phyloP scores from a whole-genome alignment of 2,888 invertebrate species.

The Caenorhabditis macrosperma region DNA sequence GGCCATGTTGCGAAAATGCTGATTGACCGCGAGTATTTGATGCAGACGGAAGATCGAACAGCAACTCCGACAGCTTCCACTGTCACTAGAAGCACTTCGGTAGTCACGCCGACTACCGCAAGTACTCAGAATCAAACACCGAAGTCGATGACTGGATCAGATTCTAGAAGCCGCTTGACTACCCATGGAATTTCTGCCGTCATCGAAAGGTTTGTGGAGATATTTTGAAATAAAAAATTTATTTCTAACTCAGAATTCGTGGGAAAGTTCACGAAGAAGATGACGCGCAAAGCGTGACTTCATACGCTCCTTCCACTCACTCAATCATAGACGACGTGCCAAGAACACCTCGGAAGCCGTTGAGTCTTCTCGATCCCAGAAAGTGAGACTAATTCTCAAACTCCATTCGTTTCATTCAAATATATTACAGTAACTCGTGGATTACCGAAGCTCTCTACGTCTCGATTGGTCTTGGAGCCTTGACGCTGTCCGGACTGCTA shows the following conservation, averaged over 20 bases:
- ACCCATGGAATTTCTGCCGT: constrained; percentile 46
- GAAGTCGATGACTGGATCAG: constrained; percentile 24
- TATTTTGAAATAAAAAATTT: background rate
- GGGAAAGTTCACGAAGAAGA: constrained; percentile 54
- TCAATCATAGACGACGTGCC: constrained; percentile 71
- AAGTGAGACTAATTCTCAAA: constrained; percentile 60
- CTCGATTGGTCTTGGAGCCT: constrained; percentile 67
- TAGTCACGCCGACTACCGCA: constrained; percentile 4
- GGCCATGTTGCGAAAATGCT: constrained; percentile 55
- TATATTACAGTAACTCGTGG: constrained; percentile 53
- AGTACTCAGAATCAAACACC: constrained; percentile 17
- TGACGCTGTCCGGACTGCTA: constrained; percentile 55
- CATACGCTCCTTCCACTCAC: constrained; percentile 63
- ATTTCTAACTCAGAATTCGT: constrained; percentile 27
- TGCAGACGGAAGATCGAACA: constrained; percentile 37
- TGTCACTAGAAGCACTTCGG: background rate
- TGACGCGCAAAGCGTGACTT: constrained; percentile 58
- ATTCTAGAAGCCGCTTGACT: constrained; percentile 42
- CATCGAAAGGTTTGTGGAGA: constrained; percentile 39
- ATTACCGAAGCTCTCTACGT: constrained; percentile 70
- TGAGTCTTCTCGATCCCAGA: constrained; percentile 65
- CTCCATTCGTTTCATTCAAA: background rate
- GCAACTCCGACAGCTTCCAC: constrained; percentile 15
- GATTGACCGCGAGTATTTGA: constrained; percentile 53
- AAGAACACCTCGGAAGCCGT: constrained; percentile 65